Evolutionary conservation across 2,113 vertebrate species (phyloP).

Genomic region (Noctilio leporinus): DNA sequence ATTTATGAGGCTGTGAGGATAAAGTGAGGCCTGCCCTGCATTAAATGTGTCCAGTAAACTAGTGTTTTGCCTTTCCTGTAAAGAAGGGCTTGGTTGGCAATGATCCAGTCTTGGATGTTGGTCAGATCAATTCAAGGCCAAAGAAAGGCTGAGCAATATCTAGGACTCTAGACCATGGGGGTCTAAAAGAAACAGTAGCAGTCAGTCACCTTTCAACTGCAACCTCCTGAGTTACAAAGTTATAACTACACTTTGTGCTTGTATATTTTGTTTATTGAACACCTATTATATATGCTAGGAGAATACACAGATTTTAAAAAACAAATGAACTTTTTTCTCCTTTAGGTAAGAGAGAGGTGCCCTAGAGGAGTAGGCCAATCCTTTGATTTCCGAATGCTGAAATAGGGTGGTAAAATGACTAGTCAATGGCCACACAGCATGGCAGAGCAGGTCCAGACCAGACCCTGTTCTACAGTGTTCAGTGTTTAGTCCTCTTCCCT

Average conservation of each 20-base stretch:
- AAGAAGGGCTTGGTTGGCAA: not conserved
- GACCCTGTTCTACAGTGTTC: not conserved
- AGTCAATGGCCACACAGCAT: not conserved
- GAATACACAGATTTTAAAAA: not conserved
- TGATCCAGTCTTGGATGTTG: not conserved
- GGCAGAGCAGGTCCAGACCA: not conserved
- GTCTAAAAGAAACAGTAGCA: not conserved
- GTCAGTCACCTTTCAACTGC: not conserved
- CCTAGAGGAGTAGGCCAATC: not conserved
- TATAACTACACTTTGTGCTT: not conserved
- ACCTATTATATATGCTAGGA: not conserved
- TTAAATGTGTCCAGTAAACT: fast-evolving
- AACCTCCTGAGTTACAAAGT: not conserved
- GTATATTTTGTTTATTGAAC: not conserved
- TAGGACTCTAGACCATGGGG: not conserved
- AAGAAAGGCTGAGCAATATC: not conserved
- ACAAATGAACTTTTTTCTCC: not conserved
- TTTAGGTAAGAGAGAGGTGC: not conserved
- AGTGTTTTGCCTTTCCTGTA: not conserved
- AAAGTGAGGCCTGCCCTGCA: too few relatives aligned
- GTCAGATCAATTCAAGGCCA: not conserved
- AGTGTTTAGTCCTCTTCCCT: too few relatives aligned
- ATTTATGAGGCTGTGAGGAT: not conserved
- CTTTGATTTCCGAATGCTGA: not conserved
- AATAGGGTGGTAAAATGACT: not conserved